Evolutionary conservation across 2,797 vertebrate genomes (phyloP).

Genomic region (Cephalopachus bancanus): DNA sequence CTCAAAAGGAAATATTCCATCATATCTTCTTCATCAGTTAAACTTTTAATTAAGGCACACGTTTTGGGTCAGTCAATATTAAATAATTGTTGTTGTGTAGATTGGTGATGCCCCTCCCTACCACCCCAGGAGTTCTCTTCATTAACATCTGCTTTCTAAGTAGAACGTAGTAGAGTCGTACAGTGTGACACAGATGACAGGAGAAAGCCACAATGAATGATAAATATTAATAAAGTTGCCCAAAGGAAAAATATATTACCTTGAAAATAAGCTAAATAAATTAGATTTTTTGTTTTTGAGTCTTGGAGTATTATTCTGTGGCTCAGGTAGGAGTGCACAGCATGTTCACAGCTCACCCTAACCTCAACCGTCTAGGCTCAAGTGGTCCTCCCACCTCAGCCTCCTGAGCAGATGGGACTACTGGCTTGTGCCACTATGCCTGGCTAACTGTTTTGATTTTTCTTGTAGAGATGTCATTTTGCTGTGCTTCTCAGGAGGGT

Average conservation of each 20-base stretch:
- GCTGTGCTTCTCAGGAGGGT: background rate
- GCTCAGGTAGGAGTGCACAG: background rate
- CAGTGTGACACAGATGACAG: background rate
- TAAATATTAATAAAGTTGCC: conserved; percentile 38
- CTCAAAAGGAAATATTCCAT: background rate
- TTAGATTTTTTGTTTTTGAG: background rate
- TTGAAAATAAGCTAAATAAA: conserved; percentile 43
- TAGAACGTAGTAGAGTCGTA: background rate
- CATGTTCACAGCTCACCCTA: background rate
- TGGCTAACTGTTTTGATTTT: background rate
- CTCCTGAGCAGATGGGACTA: background rate
- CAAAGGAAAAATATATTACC: background rate
- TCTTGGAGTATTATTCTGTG: background rate
- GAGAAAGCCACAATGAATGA: conserved; percentile 23
- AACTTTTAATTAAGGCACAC: conserved; percentile 21
- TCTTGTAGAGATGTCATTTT: background rate
- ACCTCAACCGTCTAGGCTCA: background rate
- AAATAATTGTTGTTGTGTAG: conserved; percentile 13
- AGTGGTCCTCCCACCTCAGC: background rate
- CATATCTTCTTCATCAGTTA: conserved; percentile 48
- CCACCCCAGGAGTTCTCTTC: background rate
- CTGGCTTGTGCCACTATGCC: background rate
- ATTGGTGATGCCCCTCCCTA: background rate
- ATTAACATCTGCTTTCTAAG: background rate
- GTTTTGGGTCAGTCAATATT: background rate